A percentile compares a stretch with the other conserved stretches of the same genome.
phyloP scores from a whole-genome alignment of 1,140 invertebrate genomes.

The Oncopodura yosiiana region DNA sequence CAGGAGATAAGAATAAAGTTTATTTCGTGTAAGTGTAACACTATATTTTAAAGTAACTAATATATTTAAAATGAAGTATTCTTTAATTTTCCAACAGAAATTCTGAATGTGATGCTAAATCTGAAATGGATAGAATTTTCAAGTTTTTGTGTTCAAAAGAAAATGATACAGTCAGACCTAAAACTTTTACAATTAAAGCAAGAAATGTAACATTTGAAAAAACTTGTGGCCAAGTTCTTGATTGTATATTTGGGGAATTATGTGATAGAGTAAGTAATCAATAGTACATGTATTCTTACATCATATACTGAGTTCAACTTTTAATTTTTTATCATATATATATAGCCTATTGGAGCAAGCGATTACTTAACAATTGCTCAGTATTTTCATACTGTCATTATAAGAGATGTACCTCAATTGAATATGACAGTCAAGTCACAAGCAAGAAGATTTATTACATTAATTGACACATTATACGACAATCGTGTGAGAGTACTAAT shows the following conservation, averaged over 20 bases:
- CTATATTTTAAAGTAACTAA: conserved; percentile 12
- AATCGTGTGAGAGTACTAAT: conserved; percentile 75
- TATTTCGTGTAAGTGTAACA: conserved; percentile 66
- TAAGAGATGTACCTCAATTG: conserved; percentile 78
- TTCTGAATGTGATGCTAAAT: conserved; percentile 51
- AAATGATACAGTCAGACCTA: conserved; percentile 74
- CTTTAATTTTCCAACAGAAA: conserved; percentile 43
- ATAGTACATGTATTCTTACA: no score
- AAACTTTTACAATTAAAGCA: conserved; percentile 73
- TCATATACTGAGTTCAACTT: neutral
- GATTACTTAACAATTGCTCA: conserved; percentile 88
- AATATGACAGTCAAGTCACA: conserved; percentile 67
- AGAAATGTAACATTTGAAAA: conserved; percentile 77
- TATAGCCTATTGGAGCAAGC: conserved; percentile 76
- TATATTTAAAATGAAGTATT: conserved; percentile 29
- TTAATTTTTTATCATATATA: conserved; percentile 11
- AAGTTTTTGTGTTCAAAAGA: conserved; percentile 80
- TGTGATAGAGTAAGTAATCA: conserved; percentile 65
- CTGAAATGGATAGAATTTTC: conserved; percentile 68
- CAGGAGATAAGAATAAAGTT: conserved; percentile 49
- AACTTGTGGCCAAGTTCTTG: conserved; percentile 83
- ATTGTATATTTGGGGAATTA: conserved; percentile 81
- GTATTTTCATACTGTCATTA: conserved; percentile 88
- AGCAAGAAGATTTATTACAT: conserved; percentile 85
- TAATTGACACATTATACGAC: conserved; percentile 96